phyloP scores from a whole-genome alignment of 2,797 vertebrate species.

The Acestrorhynchus altus region DNA sequence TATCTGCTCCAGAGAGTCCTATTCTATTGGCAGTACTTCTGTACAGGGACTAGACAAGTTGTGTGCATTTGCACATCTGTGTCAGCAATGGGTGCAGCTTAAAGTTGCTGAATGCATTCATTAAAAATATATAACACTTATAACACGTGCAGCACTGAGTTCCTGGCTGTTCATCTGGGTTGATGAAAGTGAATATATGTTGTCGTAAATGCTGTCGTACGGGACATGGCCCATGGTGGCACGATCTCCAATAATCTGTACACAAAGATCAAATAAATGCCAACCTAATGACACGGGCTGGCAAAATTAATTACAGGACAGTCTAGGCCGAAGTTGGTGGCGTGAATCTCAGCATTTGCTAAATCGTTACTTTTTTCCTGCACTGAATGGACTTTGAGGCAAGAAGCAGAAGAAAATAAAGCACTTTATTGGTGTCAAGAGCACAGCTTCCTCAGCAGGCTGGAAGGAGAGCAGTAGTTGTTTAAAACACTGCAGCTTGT shows the following conservation, averaged over 20 bases:
- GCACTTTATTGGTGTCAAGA: constrained; percentile 18
- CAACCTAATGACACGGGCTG: not conserved
- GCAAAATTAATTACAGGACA: not conserved
- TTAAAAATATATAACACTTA: too few relatives aligned
- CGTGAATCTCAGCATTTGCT: not conserved
- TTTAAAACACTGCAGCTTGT: constrained; percentile 11
- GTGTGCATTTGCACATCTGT: too few relatives aligned
- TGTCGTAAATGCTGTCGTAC: not conserved
- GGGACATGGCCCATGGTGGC: not conserved
- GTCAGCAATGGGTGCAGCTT: too few relatives aligned
- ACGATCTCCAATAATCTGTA: not conserved
- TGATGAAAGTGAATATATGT: not conserved
- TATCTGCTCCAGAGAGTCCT: too few relatives aligned
- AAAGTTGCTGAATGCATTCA: too few relatives aligned
- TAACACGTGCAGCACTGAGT: too few relatives aligned
- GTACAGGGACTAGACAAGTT: too few relatives aligned
- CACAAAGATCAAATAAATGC: not conserved
- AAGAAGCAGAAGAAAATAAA: not conserved
- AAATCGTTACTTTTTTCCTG: not conserved
- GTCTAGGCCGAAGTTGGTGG: not conserved
- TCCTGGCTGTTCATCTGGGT: too few relatives aligned
- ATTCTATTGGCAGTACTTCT: too few relatives aligned
- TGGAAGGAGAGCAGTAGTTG: not conserved
- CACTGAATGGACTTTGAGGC: not conserved
- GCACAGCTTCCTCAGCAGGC: constrained; percentile 33